Evolutionary conservation across 1,140 invertebrate species (phyloP).

Genomic region (Bombus waltoni): DNA sequence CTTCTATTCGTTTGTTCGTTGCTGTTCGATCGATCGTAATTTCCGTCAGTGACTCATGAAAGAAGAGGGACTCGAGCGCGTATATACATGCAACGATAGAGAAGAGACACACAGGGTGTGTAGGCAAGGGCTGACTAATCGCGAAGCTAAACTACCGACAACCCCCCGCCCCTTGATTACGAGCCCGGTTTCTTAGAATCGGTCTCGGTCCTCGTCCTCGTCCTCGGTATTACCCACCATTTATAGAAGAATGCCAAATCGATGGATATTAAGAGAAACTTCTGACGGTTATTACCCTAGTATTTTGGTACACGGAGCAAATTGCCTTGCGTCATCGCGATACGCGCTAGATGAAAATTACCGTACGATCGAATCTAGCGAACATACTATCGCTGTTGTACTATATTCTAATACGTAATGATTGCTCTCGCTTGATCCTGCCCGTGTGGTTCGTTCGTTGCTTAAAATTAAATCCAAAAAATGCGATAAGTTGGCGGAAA

Average conservation of each 20-base stretch:
- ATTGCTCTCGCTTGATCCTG: background rate
- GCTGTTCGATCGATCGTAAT: slow-evolving; percentile 78
- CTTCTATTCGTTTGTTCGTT: slow-evolving; percentile 50
- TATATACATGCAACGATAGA: slow-evolving; percentile 25
- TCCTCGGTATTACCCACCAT: slow-evolving; percentile 52
- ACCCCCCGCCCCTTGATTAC: slow-evolving; percentile 28
- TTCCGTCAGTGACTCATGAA: slow-evolving; percentile 78
- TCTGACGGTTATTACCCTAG: slow-evolving; percentile 49
- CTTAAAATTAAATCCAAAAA: background rate
- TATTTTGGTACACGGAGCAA: slow-evolving; percentile 17
- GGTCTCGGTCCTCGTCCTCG: slow-evolving; percentile 21
- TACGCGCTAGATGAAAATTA: background rate
- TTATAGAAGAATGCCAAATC: slow-evolving; percentile 55
- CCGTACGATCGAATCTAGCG: background rate
- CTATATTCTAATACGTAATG: no score
- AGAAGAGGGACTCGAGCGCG: slow-evolving; percentile 50
- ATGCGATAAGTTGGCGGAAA: background rate
- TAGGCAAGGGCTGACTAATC: slow-evolving; percentile 76
- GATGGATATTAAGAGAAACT: slow-evolving; percentile 29
- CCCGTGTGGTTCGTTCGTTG: background rate
- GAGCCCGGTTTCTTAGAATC: slow-evolving; percentile 58
- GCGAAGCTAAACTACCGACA: slow-evolving; percentile 55
- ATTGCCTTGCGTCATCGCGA: slow-evolving; percentile 20
- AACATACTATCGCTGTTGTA: background rate
- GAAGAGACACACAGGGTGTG: slow-evolving; percentile 61